phyloP scores from a whole-genome alignment of 1,140 invertebrate genomes.

The Lepidostoma basale region DNA sequence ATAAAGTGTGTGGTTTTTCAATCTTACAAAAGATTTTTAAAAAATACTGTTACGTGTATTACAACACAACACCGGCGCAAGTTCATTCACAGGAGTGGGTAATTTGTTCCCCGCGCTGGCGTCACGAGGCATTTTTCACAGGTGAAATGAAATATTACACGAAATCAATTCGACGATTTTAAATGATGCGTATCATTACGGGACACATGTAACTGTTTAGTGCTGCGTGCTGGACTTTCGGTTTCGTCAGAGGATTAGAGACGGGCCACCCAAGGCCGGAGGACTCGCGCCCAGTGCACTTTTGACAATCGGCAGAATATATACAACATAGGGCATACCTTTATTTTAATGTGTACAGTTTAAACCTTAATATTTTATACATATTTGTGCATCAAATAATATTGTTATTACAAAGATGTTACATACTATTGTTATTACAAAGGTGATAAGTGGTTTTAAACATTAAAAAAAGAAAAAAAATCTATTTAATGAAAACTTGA shows the following conservation, averaged over 20 bases:
- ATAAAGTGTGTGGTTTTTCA: too few relatives aligned
- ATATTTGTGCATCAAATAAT: too few relatives aligned
- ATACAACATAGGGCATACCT: not conserved
- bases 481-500: too few relatives aligned
- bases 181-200: slow-evolving; percentile 5
- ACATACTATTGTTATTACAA: too few relatives aligned
- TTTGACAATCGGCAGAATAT: not conserved
- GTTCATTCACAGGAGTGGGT: not conserved
- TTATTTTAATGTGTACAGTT: too few relatives aligned
- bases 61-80: too few relatives aligned
- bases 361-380: too few relatives aligned
- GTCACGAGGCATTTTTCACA: not conserved
- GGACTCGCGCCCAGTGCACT: slow-evolving; percentile 2
- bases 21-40: too few relatives aligned
- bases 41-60: too few relatives aligned
- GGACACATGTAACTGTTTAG: slow-evolving; percentile 10
- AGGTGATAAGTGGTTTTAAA: too few relatives aligned
- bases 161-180: slow-evolving; percentile 5
- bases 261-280: slow-evolving; percentile 5
- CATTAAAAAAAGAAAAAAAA: too few relatives aligned
- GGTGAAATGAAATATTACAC: slow-evolving; percentile 6
- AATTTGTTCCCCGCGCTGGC: not conserved
- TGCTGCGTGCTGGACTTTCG: slow-evolving; percentile 28
- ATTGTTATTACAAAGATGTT: too few relatives aligned
- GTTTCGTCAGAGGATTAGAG: slow-evolving; percentile 39